phyloP scores from a whole-genome alignment of 2,113 vertebrate genomes.

The human region DNA sequence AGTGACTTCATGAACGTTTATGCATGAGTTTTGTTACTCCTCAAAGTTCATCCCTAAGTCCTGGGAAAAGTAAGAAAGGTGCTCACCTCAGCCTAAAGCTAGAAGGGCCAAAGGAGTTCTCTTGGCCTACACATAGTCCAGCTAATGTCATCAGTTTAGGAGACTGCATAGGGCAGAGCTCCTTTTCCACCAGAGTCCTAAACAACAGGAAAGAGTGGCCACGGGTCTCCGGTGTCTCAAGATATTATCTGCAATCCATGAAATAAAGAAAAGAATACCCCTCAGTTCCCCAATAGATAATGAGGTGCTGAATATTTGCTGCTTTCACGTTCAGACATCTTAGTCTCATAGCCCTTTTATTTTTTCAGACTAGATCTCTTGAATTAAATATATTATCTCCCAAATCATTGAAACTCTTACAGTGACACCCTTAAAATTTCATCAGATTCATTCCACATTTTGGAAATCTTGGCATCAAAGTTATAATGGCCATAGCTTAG shows the following conservation, averaged over 20 bases:
- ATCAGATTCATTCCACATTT: slow-evolving; percentile 91
- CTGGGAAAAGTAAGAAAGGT: not conserved
- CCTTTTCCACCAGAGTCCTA: not conserved
- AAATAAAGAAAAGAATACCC: slow-evolving; percentile 8
- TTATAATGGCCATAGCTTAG: slow-evolving; percentile 89
- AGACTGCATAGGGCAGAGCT: not conserved
- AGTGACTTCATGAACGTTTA: not conserved
- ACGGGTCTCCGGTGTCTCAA: not conserved
- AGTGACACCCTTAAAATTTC: slow-evolving; percentile 90
- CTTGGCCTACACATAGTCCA: not conserved
- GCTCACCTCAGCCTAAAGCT: not conserved
- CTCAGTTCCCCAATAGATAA: not conserved
- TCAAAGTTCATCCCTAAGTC: not conserved
- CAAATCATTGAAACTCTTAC: slow-evolving; percentile 80
- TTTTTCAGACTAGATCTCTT: not conserved
- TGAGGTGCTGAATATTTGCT: not conserved
- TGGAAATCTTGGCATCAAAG: slow-evolving; percentile 89
- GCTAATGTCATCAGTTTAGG: not conserved
- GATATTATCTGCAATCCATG: not conserved
- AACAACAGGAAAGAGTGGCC: not conserved
- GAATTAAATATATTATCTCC: slow-evolving; percentile 82
- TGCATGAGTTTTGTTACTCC: not conserved
- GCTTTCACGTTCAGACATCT: not conserved
- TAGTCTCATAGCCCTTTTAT: not conserved
- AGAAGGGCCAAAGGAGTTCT: not conserved